Evolutionary conservation across 1,140 invertebrate species (phyloP).

Genomic region (Drosophila kurseongensis): DNA sequence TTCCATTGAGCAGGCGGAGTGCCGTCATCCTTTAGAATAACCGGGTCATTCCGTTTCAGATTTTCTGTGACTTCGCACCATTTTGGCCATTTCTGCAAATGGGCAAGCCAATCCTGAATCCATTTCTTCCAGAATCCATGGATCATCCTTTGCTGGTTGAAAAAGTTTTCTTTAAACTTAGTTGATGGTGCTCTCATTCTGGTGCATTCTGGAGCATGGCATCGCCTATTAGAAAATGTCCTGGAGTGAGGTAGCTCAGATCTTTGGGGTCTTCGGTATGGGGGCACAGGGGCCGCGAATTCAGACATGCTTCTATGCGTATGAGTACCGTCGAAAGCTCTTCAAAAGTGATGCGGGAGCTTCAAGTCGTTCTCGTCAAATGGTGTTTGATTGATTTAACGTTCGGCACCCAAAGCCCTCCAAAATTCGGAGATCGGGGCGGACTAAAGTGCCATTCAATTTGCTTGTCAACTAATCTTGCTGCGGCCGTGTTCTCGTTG

Average conservation of each 20-base stretch:
- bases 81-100: not conserved
- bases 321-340: too few relatives aligned
- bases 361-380: too few relatives aligned
- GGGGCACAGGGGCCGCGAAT: not conserved
- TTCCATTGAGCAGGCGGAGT: not conserved
- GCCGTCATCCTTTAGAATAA: not conserved
- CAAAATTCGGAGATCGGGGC: not conserved
- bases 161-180: not conserved
- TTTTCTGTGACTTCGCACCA: not conserved
- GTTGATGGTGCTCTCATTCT: too few relatives aligned
- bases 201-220: too few relatives aligned
- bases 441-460: not conserved
- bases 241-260: not conserved
- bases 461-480: slow-evolving; percentile 1
- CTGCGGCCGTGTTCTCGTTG: too few relatives aligned
- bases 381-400: too few relatives aligned
- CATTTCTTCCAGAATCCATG: not conserved
- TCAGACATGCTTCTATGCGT: not conserved
- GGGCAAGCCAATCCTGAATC: not conserved
- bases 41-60: not conserved
- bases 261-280: not conserved
- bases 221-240: not conserved
- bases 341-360: too few relatives aligned
- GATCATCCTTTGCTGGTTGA: not conserved
- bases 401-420: not conserved